Evolutionary conservation across 2,888 invertebrate species (phyloP).

Genomic region (Piscicola geometra): DNA sequence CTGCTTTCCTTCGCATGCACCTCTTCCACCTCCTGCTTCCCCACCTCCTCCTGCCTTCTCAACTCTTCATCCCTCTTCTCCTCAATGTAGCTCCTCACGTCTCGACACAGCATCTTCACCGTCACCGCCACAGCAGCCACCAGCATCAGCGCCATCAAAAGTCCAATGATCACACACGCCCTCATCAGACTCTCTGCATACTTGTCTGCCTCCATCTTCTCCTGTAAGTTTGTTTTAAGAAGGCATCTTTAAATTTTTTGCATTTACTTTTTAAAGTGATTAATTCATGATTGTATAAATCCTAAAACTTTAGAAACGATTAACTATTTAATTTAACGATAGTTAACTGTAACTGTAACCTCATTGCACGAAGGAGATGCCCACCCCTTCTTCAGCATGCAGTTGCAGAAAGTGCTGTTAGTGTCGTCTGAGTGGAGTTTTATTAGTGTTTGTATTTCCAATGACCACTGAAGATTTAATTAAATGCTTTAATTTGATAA

Average conservation of each 20-base stretch:
- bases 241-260: not conserved
- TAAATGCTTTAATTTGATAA: not conserved
- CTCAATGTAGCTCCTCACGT: not conserved
- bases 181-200: slow-evolving; percentile 3
- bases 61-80: not conserved
- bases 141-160: not conserved
- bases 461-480: not conserved
- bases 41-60: not conserved
- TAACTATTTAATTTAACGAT: not conserved
- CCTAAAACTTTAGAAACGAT: not conserved
- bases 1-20: slow-evolving; percentile 41
- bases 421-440: not conserved
- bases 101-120: slow-evolving; percentile 4
- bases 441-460: not conserved
- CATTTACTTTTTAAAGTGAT: not conserved
- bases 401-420: not conserved
- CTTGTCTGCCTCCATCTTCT: not conserved
- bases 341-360: no score
- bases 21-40: not conserved
- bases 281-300: no score
- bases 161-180: not conserved
- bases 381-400: slow-evolving; percentile 24
- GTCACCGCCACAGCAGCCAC: not conserved
- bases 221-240: no score
- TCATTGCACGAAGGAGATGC: slow-evolving; percentile 9